Evolutionary conservation across 2,113 vertebrate genomes (phyloP), one percentile per base, ranked within the genome.

Genomic region (Spea multiplicata): DNA sequence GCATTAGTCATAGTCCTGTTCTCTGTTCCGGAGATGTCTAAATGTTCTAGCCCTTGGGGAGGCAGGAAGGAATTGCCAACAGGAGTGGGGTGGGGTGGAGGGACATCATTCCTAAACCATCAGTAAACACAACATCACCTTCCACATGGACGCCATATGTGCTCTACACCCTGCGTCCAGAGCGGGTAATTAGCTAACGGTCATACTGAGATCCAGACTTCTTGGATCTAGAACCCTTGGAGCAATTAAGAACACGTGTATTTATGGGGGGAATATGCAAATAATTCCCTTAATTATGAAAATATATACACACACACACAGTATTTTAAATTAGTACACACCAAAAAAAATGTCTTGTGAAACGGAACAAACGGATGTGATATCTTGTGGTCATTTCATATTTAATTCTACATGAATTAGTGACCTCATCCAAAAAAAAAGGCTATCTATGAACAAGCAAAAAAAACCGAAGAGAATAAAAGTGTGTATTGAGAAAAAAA

Each of bases 351-450:
- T n/a, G 67, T 7, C 67, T 10, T n/a, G 14, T 50, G 45, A 16
- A 49, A 7, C n/a, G 0, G 47, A 10, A 8, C 30, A 70, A 70
- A 70, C 16, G 1, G 30, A 30, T 30, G 67, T 48, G 45, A 70
- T 17, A 70, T 16, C 48, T n/a, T 49, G 65, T 12, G 30, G 44
- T 3, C 44, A 67, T 67, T 3, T 12, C 46, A 70, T 66, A 61
- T 50, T 71, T 82, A n/a, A n/a, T n/a, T n/a, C n/a, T 66, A 6
- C 13, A 64, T 85, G 90, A 83, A 75, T 87, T 87, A 88, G 75
- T 55, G 53, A 66, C 78, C 80, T 83, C 86, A 83, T 84, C 78
- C 78, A 78, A 79, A 86, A 91, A 90, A 88, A 88, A 91, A 91
- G 62, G 66, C 88, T 47, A 8, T 50, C 79, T 80, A 77, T 74